These are phyloP conservation scores for Zophobas morio DNA, from an alignment of 1,140 invertebrate genomes.

Conservation along the genomic window DNA sequence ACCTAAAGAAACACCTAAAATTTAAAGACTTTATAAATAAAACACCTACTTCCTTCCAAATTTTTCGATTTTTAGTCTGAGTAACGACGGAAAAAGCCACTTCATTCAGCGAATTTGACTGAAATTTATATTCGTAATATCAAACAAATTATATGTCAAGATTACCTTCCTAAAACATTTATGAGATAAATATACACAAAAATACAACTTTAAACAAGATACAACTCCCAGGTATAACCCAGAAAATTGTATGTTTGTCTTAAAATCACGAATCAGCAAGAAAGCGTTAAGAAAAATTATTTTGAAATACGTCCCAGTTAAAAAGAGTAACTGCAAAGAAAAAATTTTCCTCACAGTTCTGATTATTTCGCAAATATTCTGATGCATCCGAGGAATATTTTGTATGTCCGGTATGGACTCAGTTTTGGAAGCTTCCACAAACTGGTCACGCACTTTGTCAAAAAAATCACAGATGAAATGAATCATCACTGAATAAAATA, in stretches of 20 bases:
- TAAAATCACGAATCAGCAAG: conserved; percentile 6
- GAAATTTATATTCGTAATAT: neutral
- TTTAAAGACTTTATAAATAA: neutral
- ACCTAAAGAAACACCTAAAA: neutral
- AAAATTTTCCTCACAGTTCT: neutral
- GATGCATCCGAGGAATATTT: conserved; percentile 1
- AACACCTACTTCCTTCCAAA: conserved; percentile 4
- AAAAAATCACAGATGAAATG: neutral
- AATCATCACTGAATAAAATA: neutral
- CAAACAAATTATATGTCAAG: neutral
- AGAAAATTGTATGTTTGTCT: conserved; percentile 1
- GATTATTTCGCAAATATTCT: neutral
- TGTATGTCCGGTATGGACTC: neutral
- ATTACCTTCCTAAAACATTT: neutral
- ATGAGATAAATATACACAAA: conserved; percentile 3
- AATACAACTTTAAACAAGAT: conserved; percentile 8
- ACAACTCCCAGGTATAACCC: neutral
- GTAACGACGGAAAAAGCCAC: neutral
- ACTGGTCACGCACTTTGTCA: neutral
- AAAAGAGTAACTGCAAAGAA: conserved; percentile 8
- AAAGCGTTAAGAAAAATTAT: conserved; percentile 18
- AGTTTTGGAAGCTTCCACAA: neutral
- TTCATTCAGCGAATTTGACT: neutral
- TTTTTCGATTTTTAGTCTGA: neutral
- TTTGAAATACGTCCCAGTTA: conserved; percentile 16